These are phyloP conservation scores for Micromys minutus DNA, from an alignment of 2,113 vertebrate genomes.

Conservation along the genomic window DNA sequence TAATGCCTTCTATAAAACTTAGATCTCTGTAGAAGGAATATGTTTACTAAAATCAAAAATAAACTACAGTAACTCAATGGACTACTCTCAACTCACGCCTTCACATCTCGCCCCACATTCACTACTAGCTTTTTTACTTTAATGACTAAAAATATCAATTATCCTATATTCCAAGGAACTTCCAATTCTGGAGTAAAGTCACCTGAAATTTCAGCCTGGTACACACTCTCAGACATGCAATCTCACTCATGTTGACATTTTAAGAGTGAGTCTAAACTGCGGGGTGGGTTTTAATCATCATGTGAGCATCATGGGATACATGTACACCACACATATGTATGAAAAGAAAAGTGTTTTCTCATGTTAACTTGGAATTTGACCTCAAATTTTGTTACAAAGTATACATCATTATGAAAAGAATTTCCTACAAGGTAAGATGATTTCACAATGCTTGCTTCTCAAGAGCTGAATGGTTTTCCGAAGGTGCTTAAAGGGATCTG, in stretches of 20 bases:
- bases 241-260: slow-evolving; percentile 47
- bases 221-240: background rate
- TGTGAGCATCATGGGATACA: background rate
- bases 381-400: background rate
- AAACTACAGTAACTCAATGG: background rate
- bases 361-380: background rate
- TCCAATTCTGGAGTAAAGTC: slow-evolving; percentile 14
- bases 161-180: background rate
- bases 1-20: slow-evolving; percentile 43
- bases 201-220: slow-evolving; percentile 35
- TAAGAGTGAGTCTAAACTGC: slow-evolving; percentile 42
- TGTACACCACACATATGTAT: background rate
- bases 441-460: background rate
- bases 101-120: background rate
- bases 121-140: slow-evolving; percentile 36
- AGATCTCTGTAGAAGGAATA: background rate
- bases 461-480: background rate
- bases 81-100: slow-evolving; percentile 13
- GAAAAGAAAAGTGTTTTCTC: background rate
- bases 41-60: slow-evolving; percentile 19
- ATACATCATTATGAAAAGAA: background rate
- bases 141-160: slow-evolving; percentile 31
- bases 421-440: background rate
- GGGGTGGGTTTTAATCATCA: background rate
- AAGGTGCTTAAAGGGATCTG: background rate